Evolutionary conservation across 2,113 vertebrate species (phyloP), one percentile per base, ranked within the genome.

Genomic region (Triplophysa tibetana): DNA sequence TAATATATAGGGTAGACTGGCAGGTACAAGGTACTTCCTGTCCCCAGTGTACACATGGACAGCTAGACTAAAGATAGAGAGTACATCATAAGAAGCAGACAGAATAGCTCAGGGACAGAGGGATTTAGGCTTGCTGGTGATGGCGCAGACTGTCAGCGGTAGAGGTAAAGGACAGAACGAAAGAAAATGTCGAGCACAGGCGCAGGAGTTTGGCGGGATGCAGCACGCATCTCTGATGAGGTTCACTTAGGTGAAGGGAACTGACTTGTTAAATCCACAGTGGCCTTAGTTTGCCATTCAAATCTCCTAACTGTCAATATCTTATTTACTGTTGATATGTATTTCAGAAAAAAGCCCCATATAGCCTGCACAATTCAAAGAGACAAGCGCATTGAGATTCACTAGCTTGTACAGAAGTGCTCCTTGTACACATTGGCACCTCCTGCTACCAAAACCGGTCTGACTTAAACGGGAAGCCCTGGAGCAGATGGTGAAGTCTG

Each of bases 161-260:
- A 45, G 24, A 45, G 23, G 21, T 52, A 33, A 11, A 45, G 29
- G 23, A 17, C 13, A 13, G 60, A 64, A 64, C 23, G 11, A 64
- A 76, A 29, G 17, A 7, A 64, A 64, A 76, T 50, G 23, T 52
- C 33, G 43, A 17, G 60, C 61, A 33, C 24, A 4, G 43, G 19
- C 23, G 12, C 23, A 64, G 41, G 11, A 24, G 29, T 76, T 65
- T 75, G 41, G 62, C 48, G 45, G 48, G 74, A 65, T 4, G 6
- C 38, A 1, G 6, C 43, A 52, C 21, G 61, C 23, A 65, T 76
- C 17, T 64, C 23, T 50, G 61, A 76, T 76, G 61, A 64, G 74
- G 61, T 61, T 76, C 74, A 76, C 10, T 64, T 52, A 52, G 62
- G 61, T 75, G 33, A 75, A 64, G 60, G 23, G 26, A 4, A 62